Evolutionary conservation across 2,888 invertebrate species (phyloP).

Genomic region (Lasiommata megera): DNA sequence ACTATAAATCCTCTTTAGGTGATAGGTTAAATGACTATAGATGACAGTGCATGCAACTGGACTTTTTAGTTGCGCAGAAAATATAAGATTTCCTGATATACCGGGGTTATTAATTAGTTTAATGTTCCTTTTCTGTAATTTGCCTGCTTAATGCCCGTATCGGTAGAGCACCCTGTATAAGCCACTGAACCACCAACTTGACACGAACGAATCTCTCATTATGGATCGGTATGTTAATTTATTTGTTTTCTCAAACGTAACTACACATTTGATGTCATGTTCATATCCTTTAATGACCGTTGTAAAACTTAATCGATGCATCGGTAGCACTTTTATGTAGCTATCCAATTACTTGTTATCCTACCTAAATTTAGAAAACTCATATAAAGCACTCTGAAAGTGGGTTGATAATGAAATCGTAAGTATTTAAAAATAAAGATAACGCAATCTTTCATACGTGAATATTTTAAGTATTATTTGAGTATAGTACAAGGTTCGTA

Average conservation of each 20-base stretch:
- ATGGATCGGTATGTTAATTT: conserved; percentile 59
- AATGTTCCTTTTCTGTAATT: too few species aligned
- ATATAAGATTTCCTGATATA: too few species aligned
- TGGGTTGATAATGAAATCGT: not conserved
- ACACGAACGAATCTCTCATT: conserved; percentile 51
- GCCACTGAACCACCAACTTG: conserved; percentile 39
- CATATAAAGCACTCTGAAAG: not conserved
- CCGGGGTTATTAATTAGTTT: too few species aligned
- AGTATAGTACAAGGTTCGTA: too few species aligned
- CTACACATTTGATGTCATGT: conserved; percentile 56
- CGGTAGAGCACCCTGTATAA: too few species aligned
- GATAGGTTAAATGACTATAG: too few species aligned
- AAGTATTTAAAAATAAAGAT: not conserved
- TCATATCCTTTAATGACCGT: conserved; percentile 44
- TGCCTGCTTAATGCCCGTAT: too few species aligned
- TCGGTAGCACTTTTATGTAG: conserved; percentile 7
- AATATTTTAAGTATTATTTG: conserved; percentile 17
- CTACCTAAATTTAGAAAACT: not conserved
- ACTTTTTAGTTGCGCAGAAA: too few species aligned
- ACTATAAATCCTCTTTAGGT: too few species aligned
- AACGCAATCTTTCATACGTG: conserved; percentile 13
- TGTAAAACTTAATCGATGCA: conserved; percentile 33
- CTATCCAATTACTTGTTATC: not conserved
- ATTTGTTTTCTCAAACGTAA: conserved; percentile 62
- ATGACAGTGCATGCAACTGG: too few species aligned